Percentiles rank a stretch among this genome's conserved stretches.
phyloP scores from a whole-genome alignment of 2,888 invertebrate genomes.

The Rhagium mordax region DNA sequence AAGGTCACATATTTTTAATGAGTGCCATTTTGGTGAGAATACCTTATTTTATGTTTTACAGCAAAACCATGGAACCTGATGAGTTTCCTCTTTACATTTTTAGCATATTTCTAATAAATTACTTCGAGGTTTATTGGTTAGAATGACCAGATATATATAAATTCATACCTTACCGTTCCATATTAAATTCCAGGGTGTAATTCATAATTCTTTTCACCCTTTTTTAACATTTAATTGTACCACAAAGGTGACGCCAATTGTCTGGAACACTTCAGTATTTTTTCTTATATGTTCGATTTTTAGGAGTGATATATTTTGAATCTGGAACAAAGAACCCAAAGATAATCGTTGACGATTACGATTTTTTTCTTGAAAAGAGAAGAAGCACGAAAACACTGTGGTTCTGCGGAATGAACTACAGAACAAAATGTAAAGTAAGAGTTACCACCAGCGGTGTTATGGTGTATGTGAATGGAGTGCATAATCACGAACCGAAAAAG shows the following conservation, averaged over 20 bases:
- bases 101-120: too few species aligned
- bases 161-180: too few species aligned
- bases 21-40: too few species aligned
- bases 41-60: too few species aligned
- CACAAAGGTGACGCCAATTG: background rate
- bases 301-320: slow-evolving; percentile 51
- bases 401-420: slow-evolving; percentile 53
- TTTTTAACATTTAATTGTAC: background rate
- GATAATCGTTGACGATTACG: slow-evolving; percentile 54
- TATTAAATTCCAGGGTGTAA: too few species aligned
- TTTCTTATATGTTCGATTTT: slow-evolving; percentile 26
- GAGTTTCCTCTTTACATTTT: too few species aligned
- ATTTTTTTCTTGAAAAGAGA: slow-evolving; percentile 51
- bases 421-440: slow-evolving; percentile 51
- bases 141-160: too few species aligned
- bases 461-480: slow-evolving; percentile 45
- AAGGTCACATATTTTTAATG: too few species aligned
- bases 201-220: too few species aligned
- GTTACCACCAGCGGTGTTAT: slow-evolving; percentile 46
- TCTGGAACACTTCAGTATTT: background rate
- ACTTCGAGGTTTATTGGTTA: too few species aligned
- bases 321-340: slow-evolving; percentile 57
- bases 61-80: too few species aligned
- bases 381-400: slow-evolving; percentile 50
- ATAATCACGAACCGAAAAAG: slow-evolving; percentile 44